A percentile compares a stretch with the other conserved stretches of the same genome.
Conservation (phyloP, 92 coral and sea anemone genomes). For the Phenganax marumi region DNA sequence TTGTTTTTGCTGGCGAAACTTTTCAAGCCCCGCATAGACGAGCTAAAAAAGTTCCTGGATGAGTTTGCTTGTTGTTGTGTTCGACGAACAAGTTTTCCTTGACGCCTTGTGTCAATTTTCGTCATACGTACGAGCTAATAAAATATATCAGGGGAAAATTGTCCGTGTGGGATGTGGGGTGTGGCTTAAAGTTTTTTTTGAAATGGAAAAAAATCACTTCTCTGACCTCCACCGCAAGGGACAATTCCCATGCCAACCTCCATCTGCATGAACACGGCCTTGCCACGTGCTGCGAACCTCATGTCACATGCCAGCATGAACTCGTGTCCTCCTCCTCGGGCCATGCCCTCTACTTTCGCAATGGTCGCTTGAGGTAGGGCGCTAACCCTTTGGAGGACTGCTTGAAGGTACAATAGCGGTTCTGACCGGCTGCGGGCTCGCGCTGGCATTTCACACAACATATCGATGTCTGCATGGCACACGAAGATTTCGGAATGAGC, state of each 20-base stretch:
- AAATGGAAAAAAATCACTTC: too few relatives aligned
- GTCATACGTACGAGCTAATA: too few relatives aligned
- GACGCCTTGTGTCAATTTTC: too few relatives aligned
- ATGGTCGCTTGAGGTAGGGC: slow-evolving; percentile 82
- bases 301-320: slow-evolving; percentile 88
- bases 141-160: too few relatives aligned
- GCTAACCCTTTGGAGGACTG: slow-evolving; percentile 74
- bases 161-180: too few relatives aligned
- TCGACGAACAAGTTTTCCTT: too few relatives aligned
- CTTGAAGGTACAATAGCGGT: slow-evolving; percentile 69
- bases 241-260: slow-evolving; percentile 94
- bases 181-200: too few relatives aligned
- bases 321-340: slow-evolving; percentile 86
- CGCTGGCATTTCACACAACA: slow-evolving; percentile 79
- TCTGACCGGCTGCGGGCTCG: slow-evolving; percentile 63
- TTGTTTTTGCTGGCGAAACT: too few relatives aligned
- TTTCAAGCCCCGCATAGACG: too few relatives aligned
- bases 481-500: slow-evolving; percentile 82
- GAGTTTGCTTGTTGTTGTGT: too few relatives aligned
- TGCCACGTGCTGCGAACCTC: slow-evolving; percentile 91
- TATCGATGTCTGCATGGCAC: slow-evolving; percentile 85
- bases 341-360: slow-evolving; percentile 92
- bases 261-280: slow-evolving; percentile 92
- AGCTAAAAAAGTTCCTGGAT: too few relatives aligned
- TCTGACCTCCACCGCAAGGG: slow-evolving; percentile 81